These are phyloP conservation scores for Toxotes jaculatrix DNA, from an alignment of 2,113 vertebrate genomes.

Conservation along the genomic window DNA sequence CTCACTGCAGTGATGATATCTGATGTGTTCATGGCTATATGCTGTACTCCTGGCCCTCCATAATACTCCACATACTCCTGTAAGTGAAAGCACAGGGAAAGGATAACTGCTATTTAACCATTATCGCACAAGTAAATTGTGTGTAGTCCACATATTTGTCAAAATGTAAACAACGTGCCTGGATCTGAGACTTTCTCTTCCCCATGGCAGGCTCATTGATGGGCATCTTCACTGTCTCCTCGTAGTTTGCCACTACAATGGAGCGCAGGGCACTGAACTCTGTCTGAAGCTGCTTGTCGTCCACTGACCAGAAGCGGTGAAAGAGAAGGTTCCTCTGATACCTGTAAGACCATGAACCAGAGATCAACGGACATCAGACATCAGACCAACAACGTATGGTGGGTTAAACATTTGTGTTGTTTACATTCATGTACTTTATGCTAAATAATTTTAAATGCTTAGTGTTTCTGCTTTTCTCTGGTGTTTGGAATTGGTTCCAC, in stretches of 20 bases:
- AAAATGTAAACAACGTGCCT: slow-evolving; percentile 78
- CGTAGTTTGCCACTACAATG: slow-evolving; percentile 94
- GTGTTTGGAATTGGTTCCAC: not conserved
- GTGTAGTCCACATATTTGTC: not conserved
- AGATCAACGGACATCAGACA: not conserved
- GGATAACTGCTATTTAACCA: not conserved
- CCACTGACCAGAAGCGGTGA: slow-evolving; percentile 98
- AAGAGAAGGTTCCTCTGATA: slow-evolving; percentile 94
- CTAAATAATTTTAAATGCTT: not conserved
- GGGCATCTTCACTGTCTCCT: slow-evolving; percentile 97
- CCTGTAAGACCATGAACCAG: slow-evolving; percentile 78
- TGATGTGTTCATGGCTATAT: slow-evolving; percentile 93
- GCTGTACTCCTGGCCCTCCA: slow-evolving; percentile 93
- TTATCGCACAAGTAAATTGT: not conserved
- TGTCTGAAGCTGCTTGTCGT: slow-evolving; percentile 95
- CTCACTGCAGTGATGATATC: slow-evolving; percentile 92
- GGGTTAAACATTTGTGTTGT: not conserved
- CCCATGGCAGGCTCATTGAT: slow-evolving; percentile 93
- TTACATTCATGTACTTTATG: not conserved
- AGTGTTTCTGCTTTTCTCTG: not conserved
- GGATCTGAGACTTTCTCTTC: slow-evolving; percentile 95
- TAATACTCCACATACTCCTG: slow-evolving; percentile 97
- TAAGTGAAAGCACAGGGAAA: not conserved
- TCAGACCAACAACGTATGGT: not conserved
- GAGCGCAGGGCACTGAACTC: slow-evolving; percentile 95